Conservation (phyloP, 2,113 vertebrate genomes). For the Hystrix brachyura region DNA sequence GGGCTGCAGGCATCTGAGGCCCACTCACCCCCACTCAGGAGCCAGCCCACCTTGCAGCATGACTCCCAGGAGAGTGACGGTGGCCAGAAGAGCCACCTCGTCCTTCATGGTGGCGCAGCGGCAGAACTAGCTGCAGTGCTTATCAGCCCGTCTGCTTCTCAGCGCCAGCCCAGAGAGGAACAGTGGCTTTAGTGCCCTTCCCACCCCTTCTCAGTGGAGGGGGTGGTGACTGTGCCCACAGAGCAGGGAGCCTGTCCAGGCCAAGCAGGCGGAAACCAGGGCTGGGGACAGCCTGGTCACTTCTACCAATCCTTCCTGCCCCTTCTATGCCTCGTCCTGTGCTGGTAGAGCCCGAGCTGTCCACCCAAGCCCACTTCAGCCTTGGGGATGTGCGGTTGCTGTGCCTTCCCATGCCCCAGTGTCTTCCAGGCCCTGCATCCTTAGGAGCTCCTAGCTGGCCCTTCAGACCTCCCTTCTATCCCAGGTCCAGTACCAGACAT, state of each 20-base stretch:
- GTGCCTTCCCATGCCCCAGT: accelerated
- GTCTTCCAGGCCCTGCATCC: neutral
- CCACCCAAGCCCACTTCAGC: neutral
- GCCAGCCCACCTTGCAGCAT: slow-evolving; percentile 93
- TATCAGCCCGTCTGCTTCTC: neutral
- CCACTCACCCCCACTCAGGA: neutral
- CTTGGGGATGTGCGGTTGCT: neutral
- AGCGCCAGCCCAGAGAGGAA: slow-evolving; percentile 1
- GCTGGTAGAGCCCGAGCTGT: neutral
- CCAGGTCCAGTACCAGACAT: neutral
- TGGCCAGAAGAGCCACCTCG: slow-evolving; percentile 89
- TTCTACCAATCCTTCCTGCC: slow-evolving; percentile 27
- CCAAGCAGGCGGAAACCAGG: slow-evolving; percentile 29
- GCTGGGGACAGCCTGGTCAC: neutral
- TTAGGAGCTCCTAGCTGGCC: neutral
- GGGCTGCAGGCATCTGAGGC: neutral
- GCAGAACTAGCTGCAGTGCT: neutral
- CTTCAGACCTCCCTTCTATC: neutral
- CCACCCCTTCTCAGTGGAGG: neutral
- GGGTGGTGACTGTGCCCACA: neutral
- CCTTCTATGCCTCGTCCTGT: neutral
- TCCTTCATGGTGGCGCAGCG: slow-evolving; percentile 85
- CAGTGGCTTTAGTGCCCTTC: neutral
- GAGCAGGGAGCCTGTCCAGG: neutral
- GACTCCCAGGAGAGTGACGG: slow-evolving; percentile 91